Conservation (phyloP, 2,113 vertebrate species). For the Cyprinodon brontotheroides region DNA sequence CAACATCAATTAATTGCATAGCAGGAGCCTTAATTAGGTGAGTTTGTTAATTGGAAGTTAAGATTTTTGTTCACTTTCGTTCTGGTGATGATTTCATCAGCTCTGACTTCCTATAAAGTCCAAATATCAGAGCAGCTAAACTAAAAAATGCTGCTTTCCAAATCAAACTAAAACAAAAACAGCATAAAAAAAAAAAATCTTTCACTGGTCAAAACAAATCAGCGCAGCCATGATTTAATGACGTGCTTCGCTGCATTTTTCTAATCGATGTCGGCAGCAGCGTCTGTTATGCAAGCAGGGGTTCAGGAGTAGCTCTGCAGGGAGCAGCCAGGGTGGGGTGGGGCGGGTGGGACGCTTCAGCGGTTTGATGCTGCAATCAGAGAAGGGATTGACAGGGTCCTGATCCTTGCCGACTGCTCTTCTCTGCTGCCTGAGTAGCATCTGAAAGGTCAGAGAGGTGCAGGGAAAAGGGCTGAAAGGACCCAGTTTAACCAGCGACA, state of each 20-base stretch:
- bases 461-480: neutral
- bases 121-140: neutral
- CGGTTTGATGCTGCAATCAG: constrained; percentile 52
- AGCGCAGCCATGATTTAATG: constrained; percentile 13
- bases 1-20: neutral
- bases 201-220: constrained; percentile 20
- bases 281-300: constrained; percentile 43
- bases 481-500: neutral
- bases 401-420: constrained; percentile 22
- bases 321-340: constrained; percentile 38
- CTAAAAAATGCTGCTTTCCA: neutral
- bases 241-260: constrained; percentile 27
- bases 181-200: neutral
- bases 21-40: neutral
- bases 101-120: neutral
- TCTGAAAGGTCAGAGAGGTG: neutral
- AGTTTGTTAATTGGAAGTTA: neutral
- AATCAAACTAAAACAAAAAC: neutral
- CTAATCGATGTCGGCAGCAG: constrained; percentile 49
- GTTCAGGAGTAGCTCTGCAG: constrained; percentile 25
- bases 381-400: constrained; percentile 54
- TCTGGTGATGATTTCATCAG: neutral
- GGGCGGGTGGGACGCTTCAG: neutral
- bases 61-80: neutral
- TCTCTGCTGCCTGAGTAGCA: constrained; percentile 14